Conservation (phyloP, 2,888 invertebrate species). For the Leptura quadrifasciata region DNA sequence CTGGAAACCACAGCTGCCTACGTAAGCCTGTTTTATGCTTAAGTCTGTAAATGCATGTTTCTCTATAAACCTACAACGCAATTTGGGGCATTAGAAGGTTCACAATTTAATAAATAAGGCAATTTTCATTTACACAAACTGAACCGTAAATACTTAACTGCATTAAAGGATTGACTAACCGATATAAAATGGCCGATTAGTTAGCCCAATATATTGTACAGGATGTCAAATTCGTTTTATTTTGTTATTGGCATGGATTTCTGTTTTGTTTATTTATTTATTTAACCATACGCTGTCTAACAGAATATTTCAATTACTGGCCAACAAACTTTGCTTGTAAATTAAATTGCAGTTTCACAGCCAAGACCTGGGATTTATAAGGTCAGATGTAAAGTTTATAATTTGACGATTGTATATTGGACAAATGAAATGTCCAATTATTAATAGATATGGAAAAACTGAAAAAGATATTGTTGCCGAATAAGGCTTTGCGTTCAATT, state of each 20-base stretch:
- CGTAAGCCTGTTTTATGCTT: conserved; percentile 47
- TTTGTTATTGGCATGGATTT: neutral
- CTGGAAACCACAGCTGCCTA: conserved; percentile 52
- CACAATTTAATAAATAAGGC: conserved; percentile 54
- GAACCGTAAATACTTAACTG: conserved; percentile 21
- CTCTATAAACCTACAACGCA: conserved; percentile 52
- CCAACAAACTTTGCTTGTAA: too few relatives aligned
- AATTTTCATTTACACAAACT: conserved; percentile 41
- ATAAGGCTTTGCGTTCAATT: too few relatives aligned
- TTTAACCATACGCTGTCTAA: too few relatives aligned
- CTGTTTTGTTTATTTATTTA: neutral
- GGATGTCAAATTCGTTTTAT: neutral
- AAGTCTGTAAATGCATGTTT: conserved; percentile 45
- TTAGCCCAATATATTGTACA: neutral
- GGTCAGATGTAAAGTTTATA: too few relatives aligned
- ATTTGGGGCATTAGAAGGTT: conserved; percentile 52
- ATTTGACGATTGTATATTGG: too few relatives aligned
- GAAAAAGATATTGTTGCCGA: too few relatives aligned
- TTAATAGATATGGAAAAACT: too few relatives aligned
- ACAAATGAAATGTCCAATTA: too few relatives aligned
- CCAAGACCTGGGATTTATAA: too few relatives aligned
- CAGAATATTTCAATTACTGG: too few relatives aligned
- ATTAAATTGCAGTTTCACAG: too few relatives aligned
- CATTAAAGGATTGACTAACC: neutral
- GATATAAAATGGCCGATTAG: neutral